Conservation (phyloP, 2,113 vertebrate genomes). For the Oophaga pumilio region DNA sequence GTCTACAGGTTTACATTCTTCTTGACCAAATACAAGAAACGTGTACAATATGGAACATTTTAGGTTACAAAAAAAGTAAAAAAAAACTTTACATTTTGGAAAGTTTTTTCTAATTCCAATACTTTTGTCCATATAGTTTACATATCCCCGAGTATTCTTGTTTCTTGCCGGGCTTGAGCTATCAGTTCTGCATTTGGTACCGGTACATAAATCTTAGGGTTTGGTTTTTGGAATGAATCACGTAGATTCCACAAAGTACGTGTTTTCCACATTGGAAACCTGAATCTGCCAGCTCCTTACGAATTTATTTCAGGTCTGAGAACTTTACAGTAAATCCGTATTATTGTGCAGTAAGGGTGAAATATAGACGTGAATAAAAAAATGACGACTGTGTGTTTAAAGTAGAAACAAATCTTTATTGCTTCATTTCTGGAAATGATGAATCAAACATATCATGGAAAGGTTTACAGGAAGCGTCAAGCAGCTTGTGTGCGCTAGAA, state of each 20-base stretch:
- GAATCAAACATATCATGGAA: constrained; percentile 7
- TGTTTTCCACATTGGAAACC: not conserved
- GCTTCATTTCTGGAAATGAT: not conserved
- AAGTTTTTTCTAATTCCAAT: too few species aligned
- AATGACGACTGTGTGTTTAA: not conserved
- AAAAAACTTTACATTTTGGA: too few species aligned
- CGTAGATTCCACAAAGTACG: not conserved
- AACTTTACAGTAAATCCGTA: not conserved
- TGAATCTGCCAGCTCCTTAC: not conserved
- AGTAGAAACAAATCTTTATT: constrained; percentile 34
- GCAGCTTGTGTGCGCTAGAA: not conserved
- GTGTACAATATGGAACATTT: not conserved
- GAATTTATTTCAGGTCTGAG: not conserved
- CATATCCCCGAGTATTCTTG: too few species aligned
- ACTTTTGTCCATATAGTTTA: too few species aligned
- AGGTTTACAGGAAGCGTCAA: not conserved
- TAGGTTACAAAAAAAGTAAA: not conserved
- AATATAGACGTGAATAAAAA: not conserved
- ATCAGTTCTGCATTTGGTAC: too few species aligned
- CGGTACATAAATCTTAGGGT: not conserved
- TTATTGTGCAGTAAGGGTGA: not conserved
- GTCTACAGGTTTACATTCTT: not conserved
- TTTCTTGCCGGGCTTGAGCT: not conserved
- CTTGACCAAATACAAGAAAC: not conserved
- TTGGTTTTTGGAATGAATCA: constrained; percentile 8